Evolutionary conservation across 2,113 vertebrate species (phyloP), one percentile per base, ranked within the genome.

Genomic region (Pseudolaguvia tuberculata): DNA sequence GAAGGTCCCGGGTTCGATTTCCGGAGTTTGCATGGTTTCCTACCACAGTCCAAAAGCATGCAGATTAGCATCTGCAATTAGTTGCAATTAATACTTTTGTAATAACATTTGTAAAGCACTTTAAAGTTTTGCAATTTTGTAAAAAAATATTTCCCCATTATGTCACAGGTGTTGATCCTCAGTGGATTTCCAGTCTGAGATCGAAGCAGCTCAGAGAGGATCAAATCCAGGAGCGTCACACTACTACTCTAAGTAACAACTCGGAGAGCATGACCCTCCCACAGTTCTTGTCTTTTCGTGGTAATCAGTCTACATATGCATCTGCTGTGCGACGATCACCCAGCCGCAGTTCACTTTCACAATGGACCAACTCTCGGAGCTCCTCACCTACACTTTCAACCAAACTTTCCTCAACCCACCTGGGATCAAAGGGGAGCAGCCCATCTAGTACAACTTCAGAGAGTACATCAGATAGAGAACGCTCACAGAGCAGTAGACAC

Each of bases 341-440:
- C 0, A 52, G 86, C 66, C 91, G 52, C 57, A 83, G 82, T 68
- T 86, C 88, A 13, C 75, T 83, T 17, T 88, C 87, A 0, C 81
- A 88, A 25, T 93, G 94, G 87, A 87, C 76, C 47, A 91, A 91
- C 76, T 94, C 94, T 1, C 88, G 94, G 74, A 94, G 94, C 71
- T 93, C 92, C 4, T 96, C 95, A 45, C 94, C 96, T 2, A 93
- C 93, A 55, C 82, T 96, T 47, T 80, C 89, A 7, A 87, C 90
- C 83, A 94, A 92, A 87, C 85, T 99, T 59, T 93, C 92, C 0
- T 87, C 88, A 0, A 80, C 97, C 17, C 92, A 94, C n/a, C 85
- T 98, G 76, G 95, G 92, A 79, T 98, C 96, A 5, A 96, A 92
- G 85, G 94, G 94, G 72, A 98, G 95, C 86, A 96, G 94, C 77